Evolutionary conservation across 2,797 vertebrate species (phyloP).

Genomic region (Muscicapa comitata): DNA sequence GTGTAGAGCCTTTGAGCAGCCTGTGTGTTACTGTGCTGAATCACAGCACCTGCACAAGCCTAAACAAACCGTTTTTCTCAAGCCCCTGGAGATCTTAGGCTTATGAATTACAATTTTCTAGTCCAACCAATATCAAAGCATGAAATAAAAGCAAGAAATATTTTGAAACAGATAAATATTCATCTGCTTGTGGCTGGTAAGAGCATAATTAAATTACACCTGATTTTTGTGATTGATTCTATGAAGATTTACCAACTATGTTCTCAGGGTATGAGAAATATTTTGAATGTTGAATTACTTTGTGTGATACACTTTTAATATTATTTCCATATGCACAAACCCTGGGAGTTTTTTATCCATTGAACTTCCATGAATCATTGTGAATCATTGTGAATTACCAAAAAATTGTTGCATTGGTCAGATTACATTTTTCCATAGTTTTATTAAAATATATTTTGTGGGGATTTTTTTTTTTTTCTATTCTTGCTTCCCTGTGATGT

Average conservation of each 20-base stretch:
- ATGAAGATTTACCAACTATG: background rate
- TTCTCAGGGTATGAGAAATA: slow-evolving; percentile 8
- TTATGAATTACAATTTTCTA: background rate
- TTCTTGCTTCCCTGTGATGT: background rate
- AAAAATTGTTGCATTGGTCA: background rate
- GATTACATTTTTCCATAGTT: background rate
- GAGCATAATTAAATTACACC: background rate
- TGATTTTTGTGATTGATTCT: slow-evolving; percentile 1
- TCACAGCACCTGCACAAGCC: slow-evolving; percentile 37
- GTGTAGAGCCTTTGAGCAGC: background rate
- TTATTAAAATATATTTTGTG: background rate
- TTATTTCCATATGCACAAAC: slow-evolving; percentile 38
- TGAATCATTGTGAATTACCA: background rate
- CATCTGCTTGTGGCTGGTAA: background rate
- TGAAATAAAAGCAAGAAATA: background rate
- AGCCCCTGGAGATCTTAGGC: background rate
- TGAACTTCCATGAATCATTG: slow-evolving; percentile 16
- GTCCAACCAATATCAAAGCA: background rate
- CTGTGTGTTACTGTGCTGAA: slow-evolving; percentile 7
- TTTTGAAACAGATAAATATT: background rate
- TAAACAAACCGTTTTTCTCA: background rate
- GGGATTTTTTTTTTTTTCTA: background rate
- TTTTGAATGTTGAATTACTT: background rate
- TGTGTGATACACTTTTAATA: background rate
- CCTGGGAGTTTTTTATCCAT: background rate